These are phyloP conservation scores for Linurgus olivaceus DNA, from an alignment of 2,797 vertebrate species.

Conservation along the genomic window DNA sequence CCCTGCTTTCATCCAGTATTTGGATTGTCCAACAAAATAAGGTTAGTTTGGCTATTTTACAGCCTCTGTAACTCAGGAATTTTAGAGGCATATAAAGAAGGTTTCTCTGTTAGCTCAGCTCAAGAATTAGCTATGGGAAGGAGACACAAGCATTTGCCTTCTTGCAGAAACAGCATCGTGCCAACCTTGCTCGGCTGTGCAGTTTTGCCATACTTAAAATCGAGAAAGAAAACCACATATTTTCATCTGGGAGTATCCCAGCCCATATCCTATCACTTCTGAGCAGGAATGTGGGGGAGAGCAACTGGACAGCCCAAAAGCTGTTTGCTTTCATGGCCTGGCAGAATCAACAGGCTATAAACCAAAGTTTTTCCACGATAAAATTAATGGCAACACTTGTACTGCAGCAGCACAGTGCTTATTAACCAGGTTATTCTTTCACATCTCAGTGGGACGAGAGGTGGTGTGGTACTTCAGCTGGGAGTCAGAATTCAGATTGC, in stretches of 20 bases:
- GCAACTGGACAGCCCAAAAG: neutral
- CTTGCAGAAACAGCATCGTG: neutral
- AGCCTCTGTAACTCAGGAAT: neutral
- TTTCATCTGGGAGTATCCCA: neutral
- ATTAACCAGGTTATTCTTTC: neutral
- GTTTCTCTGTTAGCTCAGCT: neutral
- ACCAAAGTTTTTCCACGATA: neutral
- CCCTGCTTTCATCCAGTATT: neutral
- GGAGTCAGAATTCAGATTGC: neutral
- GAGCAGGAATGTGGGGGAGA: neutral
- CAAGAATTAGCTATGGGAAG: neutral
- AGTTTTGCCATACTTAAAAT: neutral
- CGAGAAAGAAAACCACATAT: neutral
- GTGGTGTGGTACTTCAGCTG: neutral
- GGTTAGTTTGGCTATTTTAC: neutral
- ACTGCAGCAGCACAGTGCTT: neutral
- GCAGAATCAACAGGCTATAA: neutral
- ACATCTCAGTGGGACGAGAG: neutral
- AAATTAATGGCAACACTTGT: neutral
- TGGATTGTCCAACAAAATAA: neutral
- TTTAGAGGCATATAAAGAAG: neutral
- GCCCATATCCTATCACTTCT: neutral
- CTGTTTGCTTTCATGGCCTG: neutral
- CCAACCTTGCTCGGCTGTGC: neutral
- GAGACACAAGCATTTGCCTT: neutral